A percentile compares a stretch with the other conserved stretches of the same genome.
Conservation (phyloP, 92 coral and sea anemone genomes). For the Porites rus region DNA sequence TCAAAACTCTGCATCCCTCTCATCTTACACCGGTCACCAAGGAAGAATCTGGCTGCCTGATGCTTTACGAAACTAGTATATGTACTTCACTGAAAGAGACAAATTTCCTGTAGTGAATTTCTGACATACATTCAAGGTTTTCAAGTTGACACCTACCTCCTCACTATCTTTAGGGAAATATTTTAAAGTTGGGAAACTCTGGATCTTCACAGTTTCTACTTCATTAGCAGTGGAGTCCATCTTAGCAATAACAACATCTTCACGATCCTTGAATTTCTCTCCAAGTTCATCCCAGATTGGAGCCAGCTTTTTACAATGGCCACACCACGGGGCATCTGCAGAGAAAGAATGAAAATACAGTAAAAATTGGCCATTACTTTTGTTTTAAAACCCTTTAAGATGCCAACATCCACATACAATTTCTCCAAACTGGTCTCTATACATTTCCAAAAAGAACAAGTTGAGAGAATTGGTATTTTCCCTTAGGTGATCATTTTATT, state of each 20-base stretch:
- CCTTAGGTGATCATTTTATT: too few species aligned
- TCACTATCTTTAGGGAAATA: slow-evolving; percentile 98
- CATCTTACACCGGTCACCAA: too few species aligned
- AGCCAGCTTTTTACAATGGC: slow-evolving; percentile 96
- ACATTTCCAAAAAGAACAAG: too few species aligned
- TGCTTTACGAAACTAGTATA: too few species aligned
- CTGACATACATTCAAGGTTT: background rate
- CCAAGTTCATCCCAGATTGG: slow-evolving; percentile 99
- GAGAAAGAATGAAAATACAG: background rate
- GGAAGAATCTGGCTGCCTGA: too few species aligned
- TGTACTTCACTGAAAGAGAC: too few species aligned
- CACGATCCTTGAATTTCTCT: slow-evolving; percentile 92
- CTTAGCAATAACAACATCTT: slow-evolving; percentile 92
- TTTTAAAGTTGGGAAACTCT: slow-evolving; percentile 98
- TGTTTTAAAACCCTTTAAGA: too few species aligned
- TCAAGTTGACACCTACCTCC: slow-evolving; percentile 52
- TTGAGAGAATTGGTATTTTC: too few species aligned
- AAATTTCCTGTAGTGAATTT: too few species aligned
- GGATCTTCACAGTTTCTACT: slow-evolving; percentile 94
- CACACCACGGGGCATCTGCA: slow-evolving; percentile 99
- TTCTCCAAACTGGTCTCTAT: too few species aligned
- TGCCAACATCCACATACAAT: too few species aligned
- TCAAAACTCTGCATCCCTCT: background rate
- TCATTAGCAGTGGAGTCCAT: slow-evolving; percentile 99
- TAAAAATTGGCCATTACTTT: too few species aligned